Evolutionary conservation across 30 jellyfish, hydroid and myxozoan genomes (phyloP).

Genomic region (Turritopsis dohrnii): DNA sequence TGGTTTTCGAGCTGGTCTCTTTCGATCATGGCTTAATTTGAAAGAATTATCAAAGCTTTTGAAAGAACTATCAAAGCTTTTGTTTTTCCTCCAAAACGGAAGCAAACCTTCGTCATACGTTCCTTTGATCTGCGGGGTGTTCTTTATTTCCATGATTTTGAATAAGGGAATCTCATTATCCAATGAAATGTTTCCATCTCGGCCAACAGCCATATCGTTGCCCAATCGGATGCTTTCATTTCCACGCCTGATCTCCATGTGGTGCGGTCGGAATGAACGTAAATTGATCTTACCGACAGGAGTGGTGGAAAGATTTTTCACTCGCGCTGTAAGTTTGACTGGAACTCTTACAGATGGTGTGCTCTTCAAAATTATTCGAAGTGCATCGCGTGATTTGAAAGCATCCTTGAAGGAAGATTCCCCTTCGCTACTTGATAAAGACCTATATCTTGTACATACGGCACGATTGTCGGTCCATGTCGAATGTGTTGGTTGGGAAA

Average conservation of each 20-base stretch:
- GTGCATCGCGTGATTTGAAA: neutral
- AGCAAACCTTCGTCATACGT: neutral
- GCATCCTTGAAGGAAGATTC: neutral
- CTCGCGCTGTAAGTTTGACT: constrained; percentile 19
- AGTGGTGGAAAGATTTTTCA: constrained; percentile 2
- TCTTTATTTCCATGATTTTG: neutral
- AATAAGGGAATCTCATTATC: neutral
- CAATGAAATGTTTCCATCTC: neutral
- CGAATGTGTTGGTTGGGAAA: neutral
- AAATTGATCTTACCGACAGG: neutral
- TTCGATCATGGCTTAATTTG: neutral
- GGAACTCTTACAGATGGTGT: constrained; percentile 1
- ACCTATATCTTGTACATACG: neutral
- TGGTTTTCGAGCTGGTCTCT: neutral
- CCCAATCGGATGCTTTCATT: too few species aligned
- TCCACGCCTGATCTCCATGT: neutral
- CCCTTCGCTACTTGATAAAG: neutral
- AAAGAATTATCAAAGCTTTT: neutral
- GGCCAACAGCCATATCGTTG: too few species aligned
- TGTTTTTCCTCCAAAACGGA: neutral
- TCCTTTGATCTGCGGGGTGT: neutral
- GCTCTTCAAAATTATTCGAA: neutral
- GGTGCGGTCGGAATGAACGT: neutral
- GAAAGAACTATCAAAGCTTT: neutral
- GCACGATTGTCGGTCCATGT: neutral